Conservation (phyloP, 2,888 invertebrate species). For the Ommatoiulus sabulosus region DNA sequence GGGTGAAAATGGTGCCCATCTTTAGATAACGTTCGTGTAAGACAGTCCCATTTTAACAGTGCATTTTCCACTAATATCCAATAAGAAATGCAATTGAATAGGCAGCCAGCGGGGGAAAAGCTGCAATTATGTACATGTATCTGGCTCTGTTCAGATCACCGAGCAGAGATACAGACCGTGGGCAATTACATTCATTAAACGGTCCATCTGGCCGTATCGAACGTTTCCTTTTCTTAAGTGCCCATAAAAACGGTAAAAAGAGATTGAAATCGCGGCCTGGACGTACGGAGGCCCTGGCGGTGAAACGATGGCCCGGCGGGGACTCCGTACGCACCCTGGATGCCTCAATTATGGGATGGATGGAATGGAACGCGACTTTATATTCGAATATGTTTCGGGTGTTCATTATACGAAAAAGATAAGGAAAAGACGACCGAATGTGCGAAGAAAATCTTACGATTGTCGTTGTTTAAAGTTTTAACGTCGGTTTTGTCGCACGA, state of each 20-base stretch:
- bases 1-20: no score
- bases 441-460: neutral
- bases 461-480: neutral
- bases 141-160: neutral
- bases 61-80: no score
- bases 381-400: neutral
- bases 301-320: neutral
- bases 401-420: neutral
- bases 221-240: neutral
- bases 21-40: no score
- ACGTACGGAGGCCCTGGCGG: neutral
- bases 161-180: neutral
- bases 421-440: neutral
- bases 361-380: neutral
- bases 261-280: neutral
- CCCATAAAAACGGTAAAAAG: neutral
- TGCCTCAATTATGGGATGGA: neutral
- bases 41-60: no score
- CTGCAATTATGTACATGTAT: no score
- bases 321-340: neutral
- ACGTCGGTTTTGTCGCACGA: neutral
- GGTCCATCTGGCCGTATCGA: neutral
- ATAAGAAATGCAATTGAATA: no score
- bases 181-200: neutral
- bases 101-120: no score